These are phyloP conservation scores for Hofmannophila pseudospretella DNA, from an alignment of 2,888 invertebrate species.

Conservation along the genomic window DNA sequence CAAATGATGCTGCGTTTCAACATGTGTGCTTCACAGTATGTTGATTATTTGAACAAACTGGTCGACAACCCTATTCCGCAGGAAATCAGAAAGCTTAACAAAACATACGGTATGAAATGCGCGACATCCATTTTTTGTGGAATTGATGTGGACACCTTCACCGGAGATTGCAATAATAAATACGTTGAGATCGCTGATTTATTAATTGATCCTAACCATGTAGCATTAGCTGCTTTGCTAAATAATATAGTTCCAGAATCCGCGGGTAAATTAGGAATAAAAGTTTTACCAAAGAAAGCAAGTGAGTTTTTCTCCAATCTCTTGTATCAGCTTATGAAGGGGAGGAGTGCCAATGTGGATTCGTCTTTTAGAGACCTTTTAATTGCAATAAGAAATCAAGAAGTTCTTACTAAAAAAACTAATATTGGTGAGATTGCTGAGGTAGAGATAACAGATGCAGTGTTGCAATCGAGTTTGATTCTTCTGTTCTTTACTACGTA, in stretches of 20 bases:
- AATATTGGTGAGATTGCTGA: conserved; percentile 22
- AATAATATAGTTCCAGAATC: conserved; percentile 24
- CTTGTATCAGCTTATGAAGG: conserved; percentile 24
- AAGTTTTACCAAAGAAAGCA: conserved; percentile 19
- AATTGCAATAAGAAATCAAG: conserved; percentile 34
- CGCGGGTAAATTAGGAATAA: conserved; percentile 13
- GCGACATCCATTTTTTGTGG: conserved; percentile 39
- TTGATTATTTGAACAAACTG: conserved; percentile 20
- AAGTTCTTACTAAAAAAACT: too few species aligned
- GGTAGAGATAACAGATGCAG: conserved; percentile 30
- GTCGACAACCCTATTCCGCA: conserved; percentile 21
- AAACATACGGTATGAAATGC: conserved; percentile 35
- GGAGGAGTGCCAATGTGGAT: conserved; percentile 28
- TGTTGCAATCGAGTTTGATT: conserved; percentile 36
- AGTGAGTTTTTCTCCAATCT: conserved; percentile 23
- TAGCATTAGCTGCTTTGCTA: conserved; percentile 6
- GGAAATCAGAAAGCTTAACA: conserved; percentile 30
- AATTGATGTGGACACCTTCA: conserved; percentile 27
- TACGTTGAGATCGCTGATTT: conserved; percentile 26
- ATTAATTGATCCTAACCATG: conserved; percentile 18
- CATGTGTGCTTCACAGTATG: conserved; percentile 25
- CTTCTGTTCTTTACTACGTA: conserved; percentile 47
- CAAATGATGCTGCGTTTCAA: conserved; percentile 38
- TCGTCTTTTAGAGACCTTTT: conserved; percentile 38
- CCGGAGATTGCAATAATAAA: conserved; percentile 27